These are phyloP conservation scores for Mesocentrotus franciscanus DNA, from an alignment of 53 echinoderm and acorn worm genomes.

Conservation along the genomic window DNA sequence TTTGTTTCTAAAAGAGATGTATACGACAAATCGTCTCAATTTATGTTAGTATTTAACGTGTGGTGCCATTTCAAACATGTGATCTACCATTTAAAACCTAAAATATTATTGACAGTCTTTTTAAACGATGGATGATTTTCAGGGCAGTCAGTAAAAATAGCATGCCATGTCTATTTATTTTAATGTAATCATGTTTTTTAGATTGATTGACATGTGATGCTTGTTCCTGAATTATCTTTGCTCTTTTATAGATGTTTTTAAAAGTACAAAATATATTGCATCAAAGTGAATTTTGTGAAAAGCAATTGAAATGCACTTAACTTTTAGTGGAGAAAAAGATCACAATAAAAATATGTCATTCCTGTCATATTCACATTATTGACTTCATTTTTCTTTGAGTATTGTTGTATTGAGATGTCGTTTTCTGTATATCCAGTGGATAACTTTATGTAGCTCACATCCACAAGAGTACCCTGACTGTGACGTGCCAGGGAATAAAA, in stretches of 20 bases:
- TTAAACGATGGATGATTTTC: too few species aligned
- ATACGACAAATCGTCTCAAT: neutral
- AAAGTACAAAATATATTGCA: neutral
- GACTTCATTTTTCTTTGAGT: neutral
- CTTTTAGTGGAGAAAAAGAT: neutral
- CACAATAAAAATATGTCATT: neutral
- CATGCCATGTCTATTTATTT: neutral
- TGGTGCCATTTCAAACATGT: neutral
- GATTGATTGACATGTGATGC: neutral
- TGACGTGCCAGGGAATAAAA: constrained; percentile 31
- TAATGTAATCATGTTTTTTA: neutral
- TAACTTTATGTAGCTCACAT: neutral
- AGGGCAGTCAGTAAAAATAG: neutral
- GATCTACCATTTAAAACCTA: neutral
- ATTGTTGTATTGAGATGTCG: neutral
- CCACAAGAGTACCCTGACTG: neutral
- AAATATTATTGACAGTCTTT: too few species aligned
- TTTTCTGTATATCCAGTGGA: neutral
- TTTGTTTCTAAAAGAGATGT: neutral
- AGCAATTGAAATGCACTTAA: neutral
- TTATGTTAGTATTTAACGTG: neutral
- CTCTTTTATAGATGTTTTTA: neutral
- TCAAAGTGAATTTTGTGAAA: neutral
- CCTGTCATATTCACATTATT: neutral
- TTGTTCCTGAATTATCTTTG: neutral